Evolutionary conservation across 2,888 invertebrate genomes (phyloP).

Genomic region (Himalopsyche anomala): DNA sequence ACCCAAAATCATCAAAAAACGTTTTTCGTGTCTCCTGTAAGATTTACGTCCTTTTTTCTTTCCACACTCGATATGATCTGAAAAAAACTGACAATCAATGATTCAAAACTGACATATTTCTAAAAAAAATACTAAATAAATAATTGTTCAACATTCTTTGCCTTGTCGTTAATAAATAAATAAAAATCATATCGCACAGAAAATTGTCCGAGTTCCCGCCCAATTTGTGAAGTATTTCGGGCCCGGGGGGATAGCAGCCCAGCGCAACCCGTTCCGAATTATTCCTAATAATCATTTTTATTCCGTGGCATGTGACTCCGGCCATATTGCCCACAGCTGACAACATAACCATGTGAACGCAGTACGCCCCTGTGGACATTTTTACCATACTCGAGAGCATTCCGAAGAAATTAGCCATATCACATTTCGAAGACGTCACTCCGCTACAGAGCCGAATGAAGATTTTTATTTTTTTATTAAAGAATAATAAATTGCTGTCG

Average conservation of each 20-base stretch:
- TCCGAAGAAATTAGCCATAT: background rate
- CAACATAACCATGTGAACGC: slow-evolving; percentile 37
- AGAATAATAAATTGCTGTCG: too few relatives aligned
- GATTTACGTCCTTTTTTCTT: too few relatives aligned
- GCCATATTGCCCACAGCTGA: slow-evolving; percentile 19
- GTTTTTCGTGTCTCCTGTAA: too few relatives aligned
- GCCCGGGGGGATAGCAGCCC: background rate
- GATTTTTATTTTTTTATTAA: background rate
- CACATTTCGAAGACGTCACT: background rate
- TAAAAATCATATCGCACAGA: slow-evolving; percentile 5
- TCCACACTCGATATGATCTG: too few relatives aligned
- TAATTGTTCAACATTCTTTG: too few relatives aligned
- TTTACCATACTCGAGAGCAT: slow-evolving; percentile 9
- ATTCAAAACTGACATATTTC: too few relatives aligned
- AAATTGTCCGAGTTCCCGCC: slow-evolving; percentile 19
- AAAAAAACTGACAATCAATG: too few relatives aligned
- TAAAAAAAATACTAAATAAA: too few relatives aligned
- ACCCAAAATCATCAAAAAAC: too few relatives aligned
- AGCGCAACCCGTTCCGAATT: slow-evolving; percentile 33
- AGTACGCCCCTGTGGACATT: slow-evolving; percentile 11
- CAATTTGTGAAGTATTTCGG: slow-evolving; percentile 33
- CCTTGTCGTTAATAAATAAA: background rate
- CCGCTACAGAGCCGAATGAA: background rate
- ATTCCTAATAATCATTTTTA: slow-evolving; percentile 35
- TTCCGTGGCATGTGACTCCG: background rate